A percentile compares a stretch with the other conserved stretches of the same genome.
Evolutionary conservation across 2,888 invertebrate species (phyloP).

Genomic region (Hypsopygia costalis): DNA sequence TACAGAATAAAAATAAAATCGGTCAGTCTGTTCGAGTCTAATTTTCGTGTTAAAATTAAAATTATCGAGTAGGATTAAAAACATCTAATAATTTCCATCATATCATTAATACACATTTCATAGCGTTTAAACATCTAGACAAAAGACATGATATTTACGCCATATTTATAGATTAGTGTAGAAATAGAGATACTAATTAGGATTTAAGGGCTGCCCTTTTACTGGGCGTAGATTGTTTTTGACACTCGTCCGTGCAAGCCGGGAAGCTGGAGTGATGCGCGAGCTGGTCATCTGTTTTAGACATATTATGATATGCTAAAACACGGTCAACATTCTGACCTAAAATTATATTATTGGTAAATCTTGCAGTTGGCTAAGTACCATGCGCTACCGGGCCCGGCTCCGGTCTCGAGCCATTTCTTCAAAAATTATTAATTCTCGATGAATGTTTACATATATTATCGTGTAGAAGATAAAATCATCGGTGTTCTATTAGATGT

Average conservation of each 20-base stretch:
- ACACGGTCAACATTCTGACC: not conserved
- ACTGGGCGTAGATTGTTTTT: constrained; percentile 35
- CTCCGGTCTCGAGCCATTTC: not conserved
- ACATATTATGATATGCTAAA: not conserved
- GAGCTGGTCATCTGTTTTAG: too few relatives aligned
- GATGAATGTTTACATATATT: not conserved
- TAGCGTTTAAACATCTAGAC: constrained; percentile 67
- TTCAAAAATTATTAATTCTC: not conserved
- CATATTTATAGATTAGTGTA: constrained; percentile 55
- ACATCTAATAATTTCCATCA: constrained; percentile 62
- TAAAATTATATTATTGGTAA: not conserved
- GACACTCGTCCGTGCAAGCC: constrained; percentile 14
- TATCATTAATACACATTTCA: constrained; percentile 74
- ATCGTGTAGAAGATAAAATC: not conserved
- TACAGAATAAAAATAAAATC: not conserved
- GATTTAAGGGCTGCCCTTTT: constrained; percentile 52
- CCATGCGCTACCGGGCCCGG: not conserved
- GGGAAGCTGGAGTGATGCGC: too few relatives aligned
- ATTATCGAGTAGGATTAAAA: constrained; percentile 33
- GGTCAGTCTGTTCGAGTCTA: constrained; percentile 14
- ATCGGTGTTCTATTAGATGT: not conserved
- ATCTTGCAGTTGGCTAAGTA: not conserved
- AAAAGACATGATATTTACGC: constrained; percentile 61
- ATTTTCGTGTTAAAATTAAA: constrained; percentile 20
- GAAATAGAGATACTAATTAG: constrained; percentile 46